These are phyloP conservation scores for Pseudomugil gertrudae DNA, from an alignment of 2,797 vertebrate species.

Conservation along the genomic window DNA sequence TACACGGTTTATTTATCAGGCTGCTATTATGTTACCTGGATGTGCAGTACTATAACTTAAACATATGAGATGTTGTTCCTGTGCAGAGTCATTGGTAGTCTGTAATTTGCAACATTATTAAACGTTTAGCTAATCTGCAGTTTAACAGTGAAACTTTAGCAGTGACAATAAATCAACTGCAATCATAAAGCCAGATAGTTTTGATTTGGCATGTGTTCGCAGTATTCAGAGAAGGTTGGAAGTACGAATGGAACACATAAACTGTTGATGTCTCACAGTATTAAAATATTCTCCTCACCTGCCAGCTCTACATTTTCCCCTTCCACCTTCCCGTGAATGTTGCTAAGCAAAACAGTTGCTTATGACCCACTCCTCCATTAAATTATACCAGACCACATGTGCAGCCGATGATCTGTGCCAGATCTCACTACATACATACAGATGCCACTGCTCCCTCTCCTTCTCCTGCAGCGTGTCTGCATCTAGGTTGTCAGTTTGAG, in stretches of 20 bases:
- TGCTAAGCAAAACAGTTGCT: slow-evolving; percentile 79
- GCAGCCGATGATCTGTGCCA: slow-evolving; percentile 58
- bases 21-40: not conserved
- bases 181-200: slow-evolving; percentile 68
- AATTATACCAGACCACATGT: slow-evolving; percentile 79
- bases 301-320: slow-evolving; percentile 75
- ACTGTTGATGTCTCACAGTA: slow-evolving; percentile 77
- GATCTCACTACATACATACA: slow-evolving; percentile 76
- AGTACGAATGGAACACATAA: slow-evolving; percentile 74
- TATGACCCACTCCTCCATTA: slow-evolving; percentile 72
- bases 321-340: slow-evolving; percentile 74
- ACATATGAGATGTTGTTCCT: not conserved
- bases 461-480: slow-evolving; percentile 23
- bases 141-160: slow-evolving; percentile 24
- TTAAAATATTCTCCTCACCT: slow-evolving; percentile 74
- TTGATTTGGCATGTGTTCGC: slow-evolving; percentile 59
- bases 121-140: slow-evolving; percentile 17
- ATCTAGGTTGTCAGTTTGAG: slow-evolving; percentile 33
- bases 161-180: slow-evolving; percentile 51
- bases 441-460: slow-evolving; percentile 60
- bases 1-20: no score
- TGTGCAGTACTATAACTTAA: not conserved
- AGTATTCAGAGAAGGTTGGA: slow-evolving; percentile 68
- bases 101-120: slow-evolving; percentile 15
- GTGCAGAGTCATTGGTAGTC: not conserved